Evolutionary conservation across 2,888 invertebrate genomes (phyloP).

Genomic region (Sinelater perroti): DNA sequence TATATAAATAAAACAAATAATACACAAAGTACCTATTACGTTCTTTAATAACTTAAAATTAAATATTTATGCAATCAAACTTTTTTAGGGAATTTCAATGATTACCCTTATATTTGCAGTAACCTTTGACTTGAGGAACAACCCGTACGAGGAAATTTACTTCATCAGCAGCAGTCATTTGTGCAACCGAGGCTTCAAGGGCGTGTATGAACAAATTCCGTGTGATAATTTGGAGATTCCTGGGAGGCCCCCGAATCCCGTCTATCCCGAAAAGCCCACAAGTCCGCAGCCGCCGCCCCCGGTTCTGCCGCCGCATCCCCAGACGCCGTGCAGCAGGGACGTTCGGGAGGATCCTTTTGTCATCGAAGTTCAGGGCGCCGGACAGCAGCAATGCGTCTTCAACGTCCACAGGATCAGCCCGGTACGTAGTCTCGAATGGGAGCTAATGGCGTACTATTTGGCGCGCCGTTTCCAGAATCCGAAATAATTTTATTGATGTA

Average conservation of each 20-base stretch:
- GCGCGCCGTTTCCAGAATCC: background rate
- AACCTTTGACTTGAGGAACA: slow-evolving; percentile 51
- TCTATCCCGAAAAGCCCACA: slow-evolving; percentile 21
- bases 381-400: slow-evolving; percentile 43
- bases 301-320: slow-evolving; percentile 12
- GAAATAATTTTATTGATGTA: background rate
- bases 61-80: too few species aligned
- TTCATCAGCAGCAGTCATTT: slow-evolving; percentile 57
- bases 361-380: slow-evolving; percentile 47
- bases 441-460: too few species aligned
- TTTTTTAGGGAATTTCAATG: background rate
- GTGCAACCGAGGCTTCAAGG: slow-evolving; percentile 60
- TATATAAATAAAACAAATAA: too few species aligned
- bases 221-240: slow-evolving; percentile 43
- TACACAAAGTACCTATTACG: too few species aligned
- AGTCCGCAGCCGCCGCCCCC: slow-evolving; percentile 20
- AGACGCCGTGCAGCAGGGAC: slow-evolving; percentile 45
- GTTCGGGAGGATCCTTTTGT: slow-evolving; percentile 49
- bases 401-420: slow-evolving; percentile 35
- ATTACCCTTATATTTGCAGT: slow-evolving; percentile 47
- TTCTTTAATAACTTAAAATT: too few species aligned
- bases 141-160: slow-evolving; percentile 53
- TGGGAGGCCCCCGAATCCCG: slow-evolving; percentile 14
- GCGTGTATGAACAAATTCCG: slow-evolving; percentile 58
- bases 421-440: too few species aligned